Evolutionary conservation across 2,113 vertebrate species (phyloP).

Genomic region (Vicugna pacos): DNA sequence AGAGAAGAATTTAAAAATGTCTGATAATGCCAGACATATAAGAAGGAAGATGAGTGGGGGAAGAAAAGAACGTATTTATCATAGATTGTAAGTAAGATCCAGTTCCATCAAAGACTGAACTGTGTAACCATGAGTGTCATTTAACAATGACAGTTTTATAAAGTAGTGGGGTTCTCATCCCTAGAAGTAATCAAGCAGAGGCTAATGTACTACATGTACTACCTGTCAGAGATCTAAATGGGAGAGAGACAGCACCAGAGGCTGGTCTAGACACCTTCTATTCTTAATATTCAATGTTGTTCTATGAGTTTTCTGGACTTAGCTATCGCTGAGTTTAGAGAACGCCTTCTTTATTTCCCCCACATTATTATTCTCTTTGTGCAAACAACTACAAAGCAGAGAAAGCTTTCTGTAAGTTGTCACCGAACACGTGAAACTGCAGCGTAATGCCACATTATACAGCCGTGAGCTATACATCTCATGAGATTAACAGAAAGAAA

Average conservation of each 20-base stretch:
- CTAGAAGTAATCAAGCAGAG: background rate
- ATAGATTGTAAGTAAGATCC: background rate
- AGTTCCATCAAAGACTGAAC: background rate
- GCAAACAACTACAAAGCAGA: background rate
- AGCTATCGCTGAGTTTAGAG: background rate
- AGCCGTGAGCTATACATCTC: slow-evolving; percentile 25
- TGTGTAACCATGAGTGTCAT: background rate
- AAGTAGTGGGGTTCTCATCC: background rate
- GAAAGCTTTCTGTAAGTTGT: slow-evolving; percentile 29
- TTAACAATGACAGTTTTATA: background rate
- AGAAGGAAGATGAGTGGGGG: background rate
- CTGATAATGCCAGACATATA: background rate
- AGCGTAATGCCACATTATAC: background rate
- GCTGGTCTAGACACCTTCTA: background rate
- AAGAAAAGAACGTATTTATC: background rate
- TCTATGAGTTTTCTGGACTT: background rate
- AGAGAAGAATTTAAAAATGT: background rate
- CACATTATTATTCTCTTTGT: background rate
- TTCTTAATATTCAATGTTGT: background rate
- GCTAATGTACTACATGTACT: background rate
- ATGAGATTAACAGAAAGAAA: slow-evolving; percentile 59
- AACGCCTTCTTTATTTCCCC: background rate
- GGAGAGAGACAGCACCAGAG: background rate
- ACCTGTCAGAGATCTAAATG: background rate
- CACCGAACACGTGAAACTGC: background rate